A percentile compares a stretch with the other conserved stretches of the same genome.
Conservation (phyloP, 2,888 invertebrate species). For the Tipula lateralis region DNA sequence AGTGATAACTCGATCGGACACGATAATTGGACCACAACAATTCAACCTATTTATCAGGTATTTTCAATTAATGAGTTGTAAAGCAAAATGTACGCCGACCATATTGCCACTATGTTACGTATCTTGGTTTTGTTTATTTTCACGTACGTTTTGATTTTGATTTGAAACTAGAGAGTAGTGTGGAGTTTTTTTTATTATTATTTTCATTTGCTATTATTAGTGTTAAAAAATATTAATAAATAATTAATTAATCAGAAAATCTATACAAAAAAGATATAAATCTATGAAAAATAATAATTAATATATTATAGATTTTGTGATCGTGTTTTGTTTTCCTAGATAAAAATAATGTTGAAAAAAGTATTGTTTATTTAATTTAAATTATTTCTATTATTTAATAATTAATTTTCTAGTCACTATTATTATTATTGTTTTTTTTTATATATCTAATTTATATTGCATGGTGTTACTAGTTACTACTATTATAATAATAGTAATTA, state of each 20-base stretch:
- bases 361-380: not conserved
- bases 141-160: not conserved
- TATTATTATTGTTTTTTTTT: not conserved
- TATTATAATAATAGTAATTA: not conserved
- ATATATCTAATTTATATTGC: not conserved
- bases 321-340: not conserved
- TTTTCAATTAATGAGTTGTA: constrained; percentile 34
- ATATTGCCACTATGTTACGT: not conserved
- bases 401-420: not conserved
- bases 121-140: constrained; percentile 25
- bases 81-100: not conserved
- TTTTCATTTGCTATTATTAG: not conserved
- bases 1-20: constrained; percentile 35
- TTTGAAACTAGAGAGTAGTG: not conserved
- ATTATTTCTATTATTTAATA: not conserved
- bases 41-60: constrained; percentile 38
- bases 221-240: not conserved
- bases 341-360: not conserved
- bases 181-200: not conserved
- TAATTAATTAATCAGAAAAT: not conserved
- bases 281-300: not conserved
- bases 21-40: constrained; percentile 33
- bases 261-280: not conserved
- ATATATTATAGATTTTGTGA: not conserved
- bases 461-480: not conserved